Base-by-base conservation (phyloP, 2,888 invertebrate genomes). In the Adelphocoris suturalis region DNA sequence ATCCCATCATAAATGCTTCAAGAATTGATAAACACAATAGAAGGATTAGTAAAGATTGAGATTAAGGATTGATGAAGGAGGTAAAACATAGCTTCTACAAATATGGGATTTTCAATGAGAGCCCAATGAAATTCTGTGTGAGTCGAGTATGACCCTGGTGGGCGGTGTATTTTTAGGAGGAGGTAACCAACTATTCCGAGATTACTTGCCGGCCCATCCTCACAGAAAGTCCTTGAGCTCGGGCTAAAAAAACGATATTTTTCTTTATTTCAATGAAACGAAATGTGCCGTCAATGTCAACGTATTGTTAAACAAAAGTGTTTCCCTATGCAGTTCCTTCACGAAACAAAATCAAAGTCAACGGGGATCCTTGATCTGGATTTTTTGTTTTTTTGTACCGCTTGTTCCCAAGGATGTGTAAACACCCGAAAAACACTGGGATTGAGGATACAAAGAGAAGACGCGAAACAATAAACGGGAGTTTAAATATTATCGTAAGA, bases 201-300 rank as follows among this genome's bases (percentile, higher is more conserved):
- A 61, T 61, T 19, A 68, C 68, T 68, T 23, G 68, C 23, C 68
- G 23, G 19, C 27, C n/a, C 61, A 61, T n/a, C 68, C 23, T 68
- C 68, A 68, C 68, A n/a, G 23, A 52, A 68, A 68, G 68, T 23
- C 68, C 68, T 68, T 68, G 68, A 68, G 68, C 27, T 12, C 68
- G 14, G 11, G 23, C 13, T 23, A 9, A 23, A 23, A 23, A 68
- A 68, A 68, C 23, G 23, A 5, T 27, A 0, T 68, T 68, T 23
- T 68, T 19, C 23, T 23, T 23, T 23, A 23, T 68, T 68, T 68
- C 68, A 68, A 68, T 13, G 68, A 68, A 27, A 7, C 68, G 23
- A 68, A 68, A 68, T 68, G 23, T 23, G 23, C 23, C 19, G 23
- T 68, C 68, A 68, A 68, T 23, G 23, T 68, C 68, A 68, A 19